Base-by-base conservation (phyloP, 2,797 vertebrate species). In the Xiphorhynchus erythropygius region DNA sequence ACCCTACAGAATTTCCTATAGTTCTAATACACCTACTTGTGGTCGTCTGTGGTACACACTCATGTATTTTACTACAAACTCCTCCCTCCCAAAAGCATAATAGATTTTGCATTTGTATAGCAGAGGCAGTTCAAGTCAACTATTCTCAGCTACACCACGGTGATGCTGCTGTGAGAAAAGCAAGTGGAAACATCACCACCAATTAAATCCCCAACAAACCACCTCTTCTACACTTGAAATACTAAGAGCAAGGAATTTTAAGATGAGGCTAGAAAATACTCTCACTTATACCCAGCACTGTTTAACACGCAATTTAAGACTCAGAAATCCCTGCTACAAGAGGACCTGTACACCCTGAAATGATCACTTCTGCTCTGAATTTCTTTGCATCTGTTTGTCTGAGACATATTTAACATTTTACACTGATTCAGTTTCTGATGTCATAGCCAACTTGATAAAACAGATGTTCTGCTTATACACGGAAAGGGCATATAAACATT, bases 341-440 rank as follows among this genome's bases (percentile, higher is more conserved):
- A 74, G 18, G 37, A 76, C 24, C 18, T 27, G n/a, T 5, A 9
- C 68, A 44, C 0, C 0, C 33, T 22, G 2, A 69, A 84, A 32
- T 1, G 13, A 67, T n/a, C 2, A 1, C 32, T 71, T 73, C 17
- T 6, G 3, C 16, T 70, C 44, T 60, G 25, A 70, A 70, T 53
- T 69, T 56, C 59, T 73, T 67, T 24, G 7, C 7, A 2, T 44
- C 33, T 59, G 18, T 71, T 74, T 23, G 1, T 33, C 56, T 74
- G 30, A 90, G 17, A 6, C 21, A 10, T 10, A 52, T 56, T 86
- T 46, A 52, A 59, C 79, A 70, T 39, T 67, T 52, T 67, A 70
- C 25, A 76, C 10, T 19, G 53, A 76, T 53, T 74, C 37, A 10
- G 13, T 70, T 90, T 49, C 53, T 56, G 41, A 60, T 77, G 33